These are phyloP conservation scores for Pangasius mekongensis DNA, from an alignment of 2,797 vertebrate species.

Conservation along the genomic window DNA sequence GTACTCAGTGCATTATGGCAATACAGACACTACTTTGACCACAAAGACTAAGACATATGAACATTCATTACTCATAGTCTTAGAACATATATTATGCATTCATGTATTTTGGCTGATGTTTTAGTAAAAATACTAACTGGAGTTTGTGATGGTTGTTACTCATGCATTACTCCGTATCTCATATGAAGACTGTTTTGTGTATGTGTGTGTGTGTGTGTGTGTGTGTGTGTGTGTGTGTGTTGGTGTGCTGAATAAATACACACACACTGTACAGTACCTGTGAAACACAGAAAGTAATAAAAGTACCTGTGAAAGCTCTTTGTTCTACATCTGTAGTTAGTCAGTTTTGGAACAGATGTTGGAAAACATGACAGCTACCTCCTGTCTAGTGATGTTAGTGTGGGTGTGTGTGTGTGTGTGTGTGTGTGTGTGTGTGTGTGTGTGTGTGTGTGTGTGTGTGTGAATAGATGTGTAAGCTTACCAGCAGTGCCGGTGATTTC, in stretches of 20 bases:
- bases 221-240: no score
- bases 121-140: neutral
- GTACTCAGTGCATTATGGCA: neutral
- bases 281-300: conserved; percentile 12
- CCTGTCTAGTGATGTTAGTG: neutral
- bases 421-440: conserved; percentile 12
- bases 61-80: neutral
- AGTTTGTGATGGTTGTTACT: neutral
- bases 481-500: conserved; percentile 37
- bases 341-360: conserved; percentile 28
- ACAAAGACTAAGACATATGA: neutral
- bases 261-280: neutral
- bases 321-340: conserved; percentile 8
- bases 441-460: conserved; percentile 22
- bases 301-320: conserved; percentile 7
- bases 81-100: neutral
- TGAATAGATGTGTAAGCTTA: conserved; percentile 34
- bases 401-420: conserved; percentile 5
- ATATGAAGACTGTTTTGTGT: neutral
- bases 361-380: conserved; percentile 31
- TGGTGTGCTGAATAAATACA: neutral
- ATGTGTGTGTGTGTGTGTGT: neutral
- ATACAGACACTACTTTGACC: neutral
- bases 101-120: neutral
- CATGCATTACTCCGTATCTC: neutral